These are phyloP conservation scores for Probaryconus sp. DNA, from an alignment of 1,140 invertebrate species.

Conservation along the genomic window DNA sequence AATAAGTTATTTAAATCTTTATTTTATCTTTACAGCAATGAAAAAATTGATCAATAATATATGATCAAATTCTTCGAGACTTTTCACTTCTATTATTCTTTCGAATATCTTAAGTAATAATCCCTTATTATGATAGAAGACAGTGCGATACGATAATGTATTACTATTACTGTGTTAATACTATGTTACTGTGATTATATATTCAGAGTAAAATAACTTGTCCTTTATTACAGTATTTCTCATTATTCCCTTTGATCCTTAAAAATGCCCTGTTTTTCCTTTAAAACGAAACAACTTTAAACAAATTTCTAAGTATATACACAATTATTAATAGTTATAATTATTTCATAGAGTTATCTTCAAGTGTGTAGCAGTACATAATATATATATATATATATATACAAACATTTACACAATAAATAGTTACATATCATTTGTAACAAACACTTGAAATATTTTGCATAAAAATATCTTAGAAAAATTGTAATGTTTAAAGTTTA, in stretches of 20 bases:
- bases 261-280: slow-evolving; percentile 16
- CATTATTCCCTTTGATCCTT: slow-evolving; percentile 18
- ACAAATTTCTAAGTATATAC: no score
- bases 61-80: slow-evolving; percentile 26
- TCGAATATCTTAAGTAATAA: slow-evolving; percentile 54
- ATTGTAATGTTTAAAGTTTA: no score
- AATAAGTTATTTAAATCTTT: slow-evolving; percentile 20
- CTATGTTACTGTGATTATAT: slow-evolving; percentile 59
- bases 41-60: slow-evolving; percentile 27
- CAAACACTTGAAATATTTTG: no score
- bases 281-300: background rate
- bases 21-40: slow-evolving; percentile 25
- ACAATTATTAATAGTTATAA: no score
- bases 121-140: slow-evolving; percentile 45
- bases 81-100: slow-evolving; percentile 47
- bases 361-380: no score
- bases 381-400: no score
- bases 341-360: no score
- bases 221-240: slow-evolving; percentile 39
- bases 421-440: no score
- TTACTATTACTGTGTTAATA: slow-evolving; percentile 59
- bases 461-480: no score
- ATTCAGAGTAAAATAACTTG: slow-evolving; percentile 55
- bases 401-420: no score
- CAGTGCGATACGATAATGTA: slow-evolving; percentile 48